A percentile compares a stretch with the other conserved stretches of the same genome.
These are phyloP conservation scores for Hylaeus volcanicus DNA, from an alignment of 1,140 invertebrate genomes.

Conservation along the genomic window DNA sequence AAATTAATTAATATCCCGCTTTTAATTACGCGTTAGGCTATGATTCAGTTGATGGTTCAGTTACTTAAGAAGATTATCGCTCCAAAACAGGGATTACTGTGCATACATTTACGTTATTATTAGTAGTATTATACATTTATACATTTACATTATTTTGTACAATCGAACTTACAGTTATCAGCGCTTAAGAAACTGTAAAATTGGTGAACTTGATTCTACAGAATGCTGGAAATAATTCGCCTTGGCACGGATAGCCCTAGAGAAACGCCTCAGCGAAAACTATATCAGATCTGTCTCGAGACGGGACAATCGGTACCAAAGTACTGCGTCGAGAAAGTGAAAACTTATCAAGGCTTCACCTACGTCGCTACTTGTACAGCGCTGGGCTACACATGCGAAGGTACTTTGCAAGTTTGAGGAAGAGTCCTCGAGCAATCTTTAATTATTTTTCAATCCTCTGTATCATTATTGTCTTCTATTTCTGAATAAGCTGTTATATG, in stretches of 20 bases:
- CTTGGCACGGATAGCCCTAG: neutral
- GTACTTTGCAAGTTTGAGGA: constrained; percentile 1
- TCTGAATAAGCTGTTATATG: neutral
- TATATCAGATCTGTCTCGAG: constrained; percentile 64
- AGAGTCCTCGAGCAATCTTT: neutral
- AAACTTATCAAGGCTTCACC: constrained; percentile 27
- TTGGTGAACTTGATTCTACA: neutral
- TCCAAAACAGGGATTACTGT: too few species aligned
- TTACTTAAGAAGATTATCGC: too few species aligned
- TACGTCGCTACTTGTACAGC: constrained; percentile 50
- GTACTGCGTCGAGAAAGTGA: constrained; percentile 30
- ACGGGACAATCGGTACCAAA: constrained; percentile 31
- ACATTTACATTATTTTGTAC: too few species aligned
- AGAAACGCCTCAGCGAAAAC: constrained; percentile 50
- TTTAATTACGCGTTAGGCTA: too few species aligned
- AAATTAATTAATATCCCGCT: too few species aligned
- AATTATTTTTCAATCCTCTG: too few species aligned
- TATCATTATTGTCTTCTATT: neutral
- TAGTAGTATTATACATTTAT: too few species aligned
- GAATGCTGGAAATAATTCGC: constrained; percentile 59
- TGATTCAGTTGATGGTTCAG: too few species aligned
- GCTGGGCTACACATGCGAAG: constrained; percentile 33
- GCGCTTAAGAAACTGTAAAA: neutral
- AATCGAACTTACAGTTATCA: too few species aligned
- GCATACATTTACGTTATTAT: too few species aligned